phyloP scores from a whole-genome alignment of 2,888 invertebrate genomes.

The Ephialtes manifestator region DNA sequence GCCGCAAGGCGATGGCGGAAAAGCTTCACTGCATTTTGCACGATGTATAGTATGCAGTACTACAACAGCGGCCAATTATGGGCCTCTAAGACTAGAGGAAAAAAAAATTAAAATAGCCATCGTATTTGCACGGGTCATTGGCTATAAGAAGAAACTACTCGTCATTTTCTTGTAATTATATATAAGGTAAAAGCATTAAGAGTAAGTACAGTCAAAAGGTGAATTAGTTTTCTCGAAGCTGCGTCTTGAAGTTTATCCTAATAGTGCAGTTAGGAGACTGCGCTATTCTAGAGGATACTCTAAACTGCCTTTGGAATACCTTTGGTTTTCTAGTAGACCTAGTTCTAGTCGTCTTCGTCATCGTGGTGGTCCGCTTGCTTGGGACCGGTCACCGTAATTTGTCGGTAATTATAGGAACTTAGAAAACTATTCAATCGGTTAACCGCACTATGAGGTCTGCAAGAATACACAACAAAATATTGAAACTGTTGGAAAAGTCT shows the following conservation, averaged over 20 bases:
- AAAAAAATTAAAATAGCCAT: constrained; percentile 45
- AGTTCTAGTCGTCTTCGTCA: constrained; percentile 6
- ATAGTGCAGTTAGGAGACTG: not conserved
- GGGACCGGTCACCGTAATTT: not conserved
- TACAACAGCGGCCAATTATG: constrained; percentile 63
- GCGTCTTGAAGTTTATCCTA: constrained; percentile 4
- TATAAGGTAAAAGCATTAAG: constrained; percentile 47
- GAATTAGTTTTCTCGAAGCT: constrained; percentile 27
- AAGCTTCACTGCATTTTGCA: constrained; percentile 33
- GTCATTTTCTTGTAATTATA: constrained; percentile 68
- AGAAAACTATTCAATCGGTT: constrained; percentile 46
- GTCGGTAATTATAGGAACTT: constrained; percentile 43
- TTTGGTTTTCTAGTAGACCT: not conserved
- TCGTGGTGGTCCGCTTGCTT: constrained; percentile 11
- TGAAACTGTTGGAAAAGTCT: too few relatives aligned
- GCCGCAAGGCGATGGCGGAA: constrained; percentile 26
- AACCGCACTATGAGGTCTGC: not conserved
- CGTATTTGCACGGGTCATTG: constrained; percentile 69
- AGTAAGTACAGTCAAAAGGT: constrained; percentile 34
- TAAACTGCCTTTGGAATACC: not conserved
- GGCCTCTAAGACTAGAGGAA: constrained; percentile 42
- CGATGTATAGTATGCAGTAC: constrained; percentile 22
- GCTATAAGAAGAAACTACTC: constrained; percentile 66
- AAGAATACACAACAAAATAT: not conserved
- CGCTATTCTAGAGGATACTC: not conserved